These are phyloP conservation scores for Phengaris arion DNA, from an alignment of 2,888 invertebrate genomes.

Conservation along the genomic window DNA sequence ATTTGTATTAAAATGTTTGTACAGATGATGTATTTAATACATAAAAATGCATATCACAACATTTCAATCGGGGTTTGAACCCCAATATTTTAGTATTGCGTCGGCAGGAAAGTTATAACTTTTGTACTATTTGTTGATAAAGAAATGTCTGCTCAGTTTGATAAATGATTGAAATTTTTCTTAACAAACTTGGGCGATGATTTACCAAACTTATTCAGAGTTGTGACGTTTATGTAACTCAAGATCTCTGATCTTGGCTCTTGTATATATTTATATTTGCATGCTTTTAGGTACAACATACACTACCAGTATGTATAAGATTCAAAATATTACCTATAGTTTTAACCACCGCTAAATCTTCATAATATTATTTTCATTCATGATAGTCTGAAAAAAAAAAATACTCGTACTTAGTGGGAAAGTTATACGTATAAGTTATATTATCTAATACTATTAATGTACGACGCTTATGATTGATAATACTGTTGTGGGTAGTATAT, in stretches of 20 bases:
- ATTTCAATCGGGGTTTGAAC: background rate
- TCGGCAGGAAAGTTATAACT: constrained; percentile 30
- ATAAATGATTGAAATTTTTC: constrained; percentile 32
- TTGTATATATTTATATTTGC: too few species aligned
- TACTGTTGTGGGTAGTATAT: background rate
- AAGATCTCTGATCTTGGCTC: constrained; percentile 22
- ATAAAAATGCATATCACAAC: background rate
- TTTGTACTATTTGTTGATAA: constrained; percentile 28
- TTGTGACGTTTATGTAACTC: constrained; percentile 24
- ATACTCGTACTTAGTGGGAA: background rate
- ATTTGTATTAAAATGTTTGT: too few species aligned
- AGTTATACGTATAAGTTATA: too few species aligned
- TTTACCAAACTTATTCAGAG: constrained; percentile 29
- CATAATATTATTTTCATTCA: too few species aligned
- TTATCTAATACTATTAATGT: too few species aligned
- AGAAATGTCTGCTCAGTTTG: constrained; percentile 28
- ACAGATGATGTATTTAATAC: background rate
- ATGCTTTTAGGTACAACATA: too few species aligned
- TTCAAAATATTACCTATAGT: too few species aligned
- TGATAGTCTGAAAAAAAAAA: too few species aligned
- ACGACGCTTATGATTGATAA: background rate
- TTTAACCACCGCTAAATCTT: too few species aligned
- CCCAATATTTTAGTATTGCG: constrained; percentile 23
- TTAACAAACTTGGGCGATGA: constrained; percentile 30
- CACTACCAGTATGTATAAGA: too few species aligned